Percentiles rank a stretch among this genome's conserved stretches.
Conservation (phyloP, 1,140 invertebrate species). For the Agrilus planipennis region DNA sequence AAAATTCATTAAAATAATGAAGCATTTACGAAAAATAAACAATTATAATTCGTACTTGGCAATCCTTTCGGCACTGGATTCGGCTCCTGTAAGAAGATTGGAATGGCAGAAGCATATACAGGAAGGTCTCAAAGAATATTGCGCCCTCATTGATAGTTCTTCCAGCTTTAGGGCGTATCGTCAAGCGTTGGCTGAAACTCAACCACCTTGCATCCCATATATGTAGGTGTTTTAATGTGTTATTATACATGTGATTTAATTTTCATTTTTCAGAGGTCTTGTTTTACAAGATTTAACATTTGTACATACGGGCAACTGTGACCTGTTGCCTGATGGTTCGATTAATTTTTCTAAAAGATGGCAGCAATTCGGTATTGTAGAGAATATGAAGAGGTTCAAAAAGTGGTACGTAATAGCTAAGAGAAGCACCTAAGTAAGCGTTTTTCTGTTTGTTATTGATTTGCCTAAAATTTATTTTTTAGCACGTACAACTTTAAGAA, state of each 20-base stretch:
- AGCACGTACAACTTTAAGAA: conserved; percentile 78
- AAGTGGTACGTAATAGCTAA: conserved; percentile 60
- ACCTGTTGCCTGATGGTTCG: conserved; percentile 72
- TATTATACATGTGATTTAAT: not conserved
- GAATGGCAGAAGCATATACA: conserved; percentile 92
- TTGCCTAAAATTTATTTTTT: conserved; percentile 29
- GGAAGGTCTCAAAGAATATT: conserved; percentile 88
- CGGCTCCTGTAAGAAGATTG: conserved; percentile 83
- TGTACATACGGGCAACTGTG: conserved; percentile 93
- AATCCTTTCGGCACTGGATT: conserved; percentile 90
- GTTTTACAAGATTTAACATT: conserved; percentile 98
- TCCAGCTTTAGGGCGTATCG: conserved; percentile 92
- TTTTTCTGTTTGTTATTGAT: no score
- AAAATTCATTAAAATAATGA: conserved; percentile 99
- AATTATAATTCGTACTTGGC: conserved; percentile 99
- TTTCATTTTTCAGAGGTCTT: conserved; percentile 65
- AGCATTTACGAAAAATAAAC: conserved; percentile 89
- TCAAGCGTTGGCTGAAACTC: conserved; percentile 83
- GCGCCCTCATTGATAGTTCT: conserved; percentile 89
- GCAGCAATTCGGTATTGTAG: conserved; percentile 96
- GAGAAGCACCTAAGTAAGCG: not conserved
- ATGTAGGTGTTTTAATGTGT: conserved; percentile 57
- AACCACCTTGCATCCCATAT: conserved; percentile 96
- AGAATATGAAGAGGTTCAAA: conserved; percentile 94
- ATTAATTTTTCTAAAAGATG: conserved; percentile 97